These are phyloP conservation scores for Caenorhabditis sp. DNA, from an alignment of 2,888 invertebrate species.

Conservation along the genomic window DNA sequence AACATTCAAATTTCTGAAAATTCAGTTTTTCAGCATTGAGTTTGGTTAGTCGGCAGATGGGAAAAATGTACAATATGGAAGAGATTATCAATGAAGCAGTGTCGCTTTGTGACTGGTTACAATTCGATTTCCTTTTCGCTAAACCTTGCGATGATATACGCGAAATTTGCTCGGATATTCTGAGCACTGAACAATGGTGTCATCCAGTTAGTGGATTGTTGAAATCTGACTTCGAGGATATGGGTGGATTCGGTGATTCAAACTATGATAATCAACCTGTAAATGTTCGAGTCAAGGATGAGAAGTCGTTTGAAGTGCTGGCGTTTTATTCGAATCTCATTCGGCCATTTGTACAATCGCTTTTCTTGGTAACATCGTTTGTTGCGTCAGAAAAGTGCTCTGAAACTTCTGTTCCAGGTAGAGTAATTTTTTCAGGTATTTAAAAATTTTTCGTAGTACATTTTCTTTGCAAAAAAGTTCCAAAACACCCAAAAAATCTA, in stretches of 20 bases:
- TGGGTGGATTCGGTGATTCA: conserved; percentile 15
- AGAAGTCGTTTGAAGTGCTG: conserved; percentile 23
- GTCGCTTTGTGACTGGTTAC: conserved; percentile 54
- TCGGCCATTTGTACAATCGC: conserved; percentile 60
- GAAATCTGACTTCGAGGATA: conserved; percentile 17
- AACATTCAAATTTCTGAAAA: neutral
- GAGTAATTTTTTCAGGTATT: too few relatives aligned
- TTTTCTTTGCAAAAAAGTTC: too few relatives aligned
- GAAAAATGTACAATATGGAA: conserved; percentile 11
- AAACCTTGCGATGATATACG: conserved; percentile 53
- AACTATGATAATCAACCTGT: conserved; percentile 2
- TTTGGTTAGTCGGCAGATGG: conserved; percentile 23
- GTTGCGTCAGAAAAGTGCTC: conserved; percentile 14
- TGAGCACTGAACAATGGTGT: conserved; percentile 23
- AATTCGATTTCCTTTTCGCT: conserved; percentile 58
- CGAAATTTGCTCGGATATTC: conserved; percentile 29
- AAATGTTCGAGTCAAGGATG: conserved; percentile 17
- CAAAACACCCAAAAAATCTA: too few relatives aligned
- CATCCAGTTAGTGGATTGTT: conserved; percentile 17
- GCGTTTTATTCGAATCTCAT: conserved; percentile 61
- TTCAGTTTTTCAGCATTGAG: conserved; percentile 44
- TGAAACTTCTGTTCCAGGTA: conserved; percentile 8
- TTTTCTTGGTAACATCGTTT: conserved; percentile 42
- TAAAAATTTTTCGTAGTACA: too few relatives aligned
- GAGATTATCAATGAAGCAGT: conserved; percentile 43